These are phyloP conservation scores for Dromococcyx pavoninus DNA, from an alignment of 2,797 vertebrate genomes.

Conservation along the genomic window DNA sequence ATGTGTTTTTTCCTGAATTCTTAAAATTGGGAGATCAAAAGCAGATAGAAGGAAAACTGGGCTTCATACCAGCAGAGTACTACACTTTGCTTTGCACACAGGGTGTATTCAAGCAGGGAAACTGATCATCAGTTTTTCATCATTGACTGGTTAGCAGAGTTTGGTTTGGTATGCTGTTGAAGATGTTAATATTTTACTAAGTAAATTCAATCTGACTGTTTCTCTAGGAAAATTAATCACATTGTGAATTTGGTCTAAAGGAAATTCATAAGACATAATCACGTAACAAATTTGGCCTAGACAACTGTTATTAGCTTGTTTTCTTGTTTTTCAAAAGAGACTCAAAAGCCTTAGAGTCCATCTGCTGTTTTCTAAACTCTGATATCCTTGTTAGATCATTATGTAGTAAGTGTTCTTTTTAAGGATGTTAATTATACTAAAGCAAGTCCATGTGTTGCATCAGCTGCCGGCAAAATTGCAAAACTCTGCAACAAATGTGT, in stretches of 20 bases:
- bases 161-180: background rate
- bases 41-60: background rate
- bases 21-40: background rate
- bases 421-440: background rate
- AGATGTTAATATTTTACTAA: background rate
- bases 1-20: background rate
- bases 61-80: background rate
- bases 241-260: background rate
- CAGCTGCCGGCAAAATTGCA: background rate
- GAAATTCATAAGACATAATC: background rate
- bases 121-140: background rate
- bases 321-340: background rate
- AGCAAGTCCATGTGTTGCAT: background rate
- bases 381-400: background rate
- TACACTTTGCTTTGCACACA: background rate
- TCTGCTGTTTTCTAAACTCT: background rate
- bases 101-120: background rate
- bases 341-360: background rate
- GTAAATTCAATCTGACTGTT: background rate
- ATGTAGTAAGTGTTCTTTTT: background rate
- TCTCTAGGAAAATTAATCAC: background rate
- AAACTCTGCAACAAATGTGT: background rate
- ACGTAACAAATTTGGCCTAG: background rate
- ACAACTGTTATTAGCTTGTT: background rate
- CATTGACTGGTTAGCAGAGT: background rate